Conservation (phyloP, 2,797 vertebrate species). For the Centropyge bicolor region DNA sequence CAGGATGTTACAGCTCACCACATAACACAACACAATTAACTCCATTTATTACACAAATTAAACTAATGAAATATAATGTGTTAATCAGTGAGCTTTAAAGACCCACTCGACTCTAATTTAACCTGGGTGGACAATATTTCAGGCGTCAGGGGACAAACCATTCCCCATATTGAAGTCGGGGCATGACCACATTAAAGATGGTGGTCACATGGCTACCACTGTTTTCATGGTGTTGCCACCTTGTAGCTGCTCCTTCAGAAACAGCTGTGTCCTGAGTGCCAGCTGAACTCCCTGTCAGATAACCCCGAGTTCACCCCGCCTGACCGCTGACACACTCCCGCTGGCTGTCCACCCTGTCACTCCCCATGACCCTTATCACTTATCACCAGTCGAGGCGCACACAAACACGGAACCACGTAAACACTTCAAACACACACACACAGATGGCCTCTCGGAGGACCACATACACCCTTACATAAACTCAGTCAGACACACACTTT, state of each 20-base stretch:
- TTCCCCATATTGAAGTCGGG: conserved; percentile 1
- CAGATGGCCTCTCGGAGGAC: conserved; percentile 48
- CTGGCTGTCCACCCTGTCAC: conserved; percentile 61
- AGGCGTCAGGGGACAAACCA: neutral
- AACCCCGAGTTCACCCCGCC: conserved; percentile 57
- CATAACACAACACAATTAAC: no score
- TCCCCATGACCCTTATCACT: conserved; percentile 59
- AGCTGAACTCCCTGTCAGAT: conserved; percentile 67
- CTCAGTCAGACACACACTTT: conserved; percentile 28
- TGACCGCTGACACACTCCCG: conserved; percentile 63
- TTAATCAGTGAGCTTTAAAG: neutral
- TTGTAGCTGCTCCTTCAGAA: conserved; percentile 23
- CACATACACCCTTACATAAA: conserved; percentile 43
- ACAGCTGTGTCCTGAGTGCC: conserved; percentile 58
- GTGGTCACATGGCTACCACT: conserved; percentile 4
- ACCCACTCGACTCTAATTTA: neutral
- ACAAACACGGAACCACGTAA: conserved; percentile 35
- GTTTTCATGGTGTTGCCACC: conserved; percentile 15
- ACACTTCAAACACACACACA: conserved; percentile 48
- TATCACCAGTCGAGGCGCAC: conserved; percentile 37
- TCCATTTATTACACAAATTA: no score
- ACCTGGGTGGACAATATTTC: neutral
- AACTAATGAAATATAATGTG: no score
- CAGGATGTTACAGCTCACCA: neutral
- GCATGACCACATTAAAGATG: conserved; percentile 23